A percentile compares a stretch with the other conserved stretches of the same genome.
Conservation (phyloP, 1,140 invertebrate genomes). For the Zaprionus capensis region DNA sequence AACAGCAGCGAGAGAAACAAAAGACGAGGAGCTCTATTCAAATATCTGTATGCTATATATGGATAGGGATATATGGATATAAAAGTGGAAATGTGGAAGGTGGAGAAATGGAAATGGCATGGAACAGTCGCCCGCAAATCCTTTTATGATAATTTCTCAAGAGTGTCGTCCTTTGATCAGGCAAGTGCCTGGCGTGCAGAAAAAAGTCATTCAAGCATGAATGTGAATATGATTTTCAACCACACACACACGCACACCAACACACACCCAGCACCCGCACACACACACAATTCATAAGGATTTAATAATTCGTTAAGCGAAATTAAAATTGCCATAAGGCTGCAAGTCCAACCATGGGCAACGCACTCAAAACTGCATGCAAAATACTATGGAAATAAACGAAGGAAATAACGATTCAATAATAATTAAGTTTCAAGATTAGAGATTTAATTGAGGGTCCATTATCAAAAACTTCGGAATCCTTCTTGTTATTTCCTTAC, state of each 20-base stretch:
- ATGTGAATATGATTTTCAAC: constrained; percentile 64
- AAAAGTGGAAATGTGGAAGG: constrained; percentile 5
- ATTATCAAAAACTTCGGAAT: no score
- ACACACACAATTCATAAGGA: constrained; percentile 55
- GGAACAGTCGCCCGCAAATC: constrained; percentile 63
- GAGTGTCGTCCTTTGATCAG: constrained; percentile 84
- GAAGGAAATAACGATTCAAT: no score
- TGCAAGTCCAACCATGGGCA: constrained; percentile 33
- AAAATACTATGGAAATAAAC: constrained; percentile 2
- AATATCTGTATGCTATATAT: constrained; percentile 28
- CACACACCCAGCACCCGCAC: constrained; percentile 42
- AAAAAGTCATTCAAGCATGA: constrained; percentile 83
- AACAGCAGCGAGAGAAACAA: constrained; percentile 57
- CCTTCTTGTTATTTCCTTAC: no score
- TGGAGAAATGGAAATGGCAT: constrained; percentile 32
- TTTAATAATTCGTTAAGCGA: constrained; percentile 80
- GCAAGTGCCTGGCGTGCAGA: constrained; percentile 72
- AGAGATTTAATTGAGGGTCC: no score
- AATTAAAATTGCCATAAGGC: constrained; percentile 74
- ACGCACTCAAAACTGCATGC: background rate
- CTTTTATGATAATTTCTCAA: constrained; percentile 84
- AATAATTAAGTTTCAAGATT: no score
- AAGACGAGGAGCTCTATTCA: constrained; percentile 70
- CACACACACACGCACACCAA: constrained; percentile 45
- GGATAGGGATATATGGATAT: background rate